Evolutionary conservation across 2,888 invertebrate genomes (phyloP).

Genomic region (Lithophane semibrunnea): DNA sequence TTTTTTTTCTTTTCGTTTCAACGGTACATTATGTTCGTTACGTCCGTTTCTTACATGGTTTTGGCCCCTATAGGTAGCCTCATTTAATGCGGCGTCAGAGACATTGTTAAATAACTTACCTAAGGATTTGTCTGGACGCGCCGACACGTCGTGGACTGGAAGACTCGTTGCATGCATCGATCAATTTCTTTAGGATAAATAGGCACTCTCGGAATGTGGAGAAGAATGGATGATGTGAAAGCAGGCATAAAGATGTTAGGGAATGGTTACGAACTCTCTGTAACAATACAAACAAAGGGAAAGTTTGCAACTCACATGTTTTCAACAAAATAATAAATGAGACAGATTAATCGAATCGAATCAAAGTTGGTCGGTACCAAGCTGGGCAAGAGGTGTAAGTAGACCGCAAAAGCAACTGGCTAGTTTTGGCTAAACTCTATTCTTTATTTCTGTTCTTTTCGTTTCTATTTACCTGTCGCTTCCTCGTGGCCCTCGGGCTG

Average conservation of each 20-base stretch:
- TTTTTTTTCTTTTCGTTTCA: too few species aligned
- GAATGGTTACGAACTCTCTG: constrained; percentile 97
- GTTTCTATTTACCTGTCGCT: constrained; percentile 91
- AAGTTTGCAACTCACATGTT: not conserved
- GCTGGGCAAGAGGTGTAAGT: not conserved
- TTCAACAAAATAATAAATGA: not conserved
- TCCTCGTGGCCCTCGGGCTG: constrained; percentile 95
- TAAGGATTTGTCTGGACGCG: constrained; percentile 95
- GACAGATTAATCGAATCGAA: not conserved
- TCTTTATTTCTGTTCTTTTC: not conserved
- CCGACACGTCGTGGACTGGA: constrained; percentile 96
- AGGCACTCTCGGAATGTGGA: constrained; percentile 99
- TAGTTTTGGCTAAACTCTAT: not conserved
- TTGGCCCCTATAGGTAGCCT: too few species aligned
- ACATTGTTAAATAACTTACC: constrained; percentile 87
- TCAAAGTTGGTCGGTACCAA: not conserved
- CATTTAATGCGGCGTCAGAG: too few species aligned
- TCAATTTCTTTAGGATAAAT: constrained; percentile 97
- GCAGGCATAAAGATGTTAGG: constrained; percentile 98
- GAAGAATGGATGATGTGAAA: constrained; percentile 99
- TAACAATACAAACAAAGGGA: constrained; percentile 74
- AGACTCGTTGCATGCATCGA: constrained; percentile 99
- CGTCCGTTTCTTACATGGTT: too few species aligned
- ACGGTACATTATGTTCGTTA: too few species aligned
- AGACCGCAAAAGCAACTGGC: not conserved